These are phyloP conservation scores for Tokudaia muenninki DNA, from an alignment of 2,797 vertebrate genomes.

Conservation along the genomic window DNA sequence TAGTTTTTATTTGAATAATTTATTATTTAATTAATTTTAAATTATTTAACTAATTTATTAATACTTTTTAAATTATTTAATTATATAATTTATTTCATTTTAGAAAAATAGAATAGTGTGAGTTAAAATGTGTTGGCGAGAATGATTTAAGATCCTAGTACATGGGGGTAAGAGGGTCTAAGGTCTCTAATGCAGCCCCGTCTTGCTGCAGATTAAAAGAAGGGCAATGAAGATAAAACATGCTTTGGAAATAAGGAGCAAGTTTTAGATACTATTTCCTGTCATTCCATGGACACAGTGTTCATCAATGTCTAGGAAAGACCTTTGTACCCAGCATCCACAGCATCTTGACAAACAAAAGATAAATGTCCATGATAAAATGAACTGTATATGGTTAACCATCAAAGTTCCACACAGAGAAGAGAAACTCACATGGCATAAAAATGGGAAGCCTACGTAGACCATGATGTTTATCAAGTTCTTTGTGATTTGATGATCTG, in stretches of 20 bases:
- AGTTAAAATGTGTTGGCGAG: not conserved
- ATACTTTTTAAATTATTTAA: not conserved
- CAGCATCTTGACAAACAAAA: not conserved
- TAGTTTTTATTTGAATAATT: not conserved
- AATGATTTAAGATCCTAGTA: not conserved
- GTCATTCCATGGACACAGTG: not conserved
- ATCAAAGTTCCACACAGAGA: not conserved
- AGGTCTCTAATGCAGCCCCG: not conserved
- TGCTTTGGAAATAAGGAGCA: not conserved
- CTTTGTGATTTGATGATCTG: not conserved
- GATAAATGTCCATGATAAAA: not conserved
- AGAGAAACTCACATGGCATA: fast-evolving
- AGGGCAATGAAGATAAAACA: not conserved
- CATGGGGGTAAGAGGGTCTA: not conserved
- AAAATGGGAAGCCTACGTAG: not conserved
- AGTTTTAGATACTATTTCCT: not conserved
- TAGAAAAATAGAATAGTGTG: not conserved
- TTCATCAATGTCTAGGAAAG: not conserved
- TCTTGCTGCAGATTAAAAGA: not conserved
- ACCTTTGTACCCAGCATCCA: not conserved
- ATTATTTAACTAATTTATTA: no score
- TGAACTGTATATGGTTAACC: not conserved
- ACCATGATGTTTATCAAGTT: not conserved
- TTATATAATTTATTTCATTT: not conserved
- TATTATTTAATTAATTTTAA: no score